Evolutionary conservation across 35 echinoderm and acorn worm species (phyloP), one percentile per base, ranked within the genome.

Genomic region (Acanthaster planci): DNA sequence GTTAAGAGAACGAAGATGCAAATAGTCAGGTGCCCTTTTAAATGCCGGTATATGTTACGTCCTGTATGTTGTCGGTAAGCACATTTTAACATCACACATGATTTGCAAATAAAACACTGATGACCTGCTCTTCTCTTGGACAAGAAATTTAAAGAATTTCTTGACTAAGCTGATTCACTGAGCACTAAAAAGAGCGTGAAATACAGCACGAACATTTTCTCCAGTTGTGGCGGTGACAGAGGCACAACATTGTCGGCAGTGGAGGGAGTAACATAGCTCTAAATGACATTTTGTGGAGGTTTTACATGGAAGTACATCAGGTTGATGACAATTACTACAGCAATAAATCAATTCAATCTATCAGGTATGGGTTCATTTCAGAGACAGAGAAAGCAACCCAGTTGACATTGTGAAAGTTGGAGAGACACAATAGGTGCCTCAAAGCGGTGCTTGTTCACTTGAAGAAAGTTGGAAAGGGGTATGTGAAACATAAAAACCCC

Each of bases 361-460:
- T 55, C 10, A 38, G 85, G 38, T 87, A 87, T 52, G 72, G 85
- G 23, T 30, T 78, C 75, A 77, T 87, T 87, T 86, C 40, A 76
- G 78, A 35, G 51, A 21, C 22, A 51, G 40, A 19, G 78, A 78
- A 37, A 17, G 52, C 2, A n/a, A n/a, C n/a, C n/a, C n/a, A n/a
- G n/a, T n/a, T n/a, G n/a, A n/a, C n/a, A n/a, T n/a, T n/a, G n/a
- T n/a, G n/a, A n/a, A n/a, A n/a, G n/a, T n/a, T n/a, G n/a, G n/a
- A n/a, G n/a, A n/a, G n/a, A n/a, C n/a, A n/a, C n/a, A n/a, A n/a
- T n/a, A n/a, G n/a, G n/a, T 37, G 64, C 21, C 83, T 50, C 52
- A 42, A 82, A 18, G 56, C 79, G 16, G 51, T 60, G 1, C 36
- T 84, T 4, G 56, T 84, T 37, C 15, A 86, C 31, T 39, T 86